These are phyloP conservation scores for Lanistes nyassanus DNA, from an alignment of 1,140 invertebrate species.

Conservation along the genomic window DNA sequence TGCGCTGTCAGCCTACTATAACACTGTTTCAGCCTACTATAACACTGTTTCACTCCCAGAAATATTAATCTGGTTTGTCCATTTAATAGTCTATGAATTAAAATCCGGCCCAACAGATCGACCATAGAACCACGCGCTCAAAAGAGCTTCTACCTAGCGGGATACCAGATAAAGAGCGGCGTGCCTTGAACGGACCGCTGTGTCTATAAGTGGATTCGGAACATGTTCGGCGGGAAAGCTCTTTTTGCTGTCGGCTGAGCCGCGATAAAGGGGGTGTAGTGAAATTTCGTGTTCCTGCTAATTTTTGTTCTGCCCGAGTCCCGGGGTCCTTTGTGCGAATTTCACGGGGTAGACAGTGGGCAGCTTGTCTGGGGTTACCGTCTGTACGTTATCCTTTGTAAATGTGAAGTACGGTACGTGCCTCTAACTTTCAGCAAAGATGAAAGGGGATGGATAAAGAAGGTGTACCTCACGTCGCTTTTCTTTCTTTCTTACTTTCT, in stretches of 20 bases:
- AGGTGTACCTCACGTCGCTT: background rate
- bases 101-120: background rate
- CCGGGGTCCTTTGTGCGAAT: no score
- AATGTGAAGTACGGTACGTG: no score
- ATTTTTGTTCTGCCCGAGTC: no score
- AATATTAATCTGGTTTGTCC: background rate
- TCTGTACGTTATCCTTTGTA: background rate
- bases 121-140: no score
- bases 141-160: no score
- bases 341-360: no score
- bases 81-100: background rate
- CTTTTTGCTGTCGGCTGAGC: background rate
- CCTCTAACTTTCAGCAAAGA: background rate
- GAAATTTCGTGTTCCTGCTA: slow-evolving; percentile 9
- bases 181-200: no score
- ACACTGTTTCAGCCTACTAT: background rate
- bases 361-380: background rate
- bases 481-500: background rate
- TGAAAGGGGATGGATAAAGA: background rate
- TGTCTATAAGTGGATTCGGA: no score
- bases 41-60: background rate
- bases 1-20: background rate
- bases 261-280: slow-evolving; percentile 7
- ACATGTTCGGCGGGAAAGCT: background rate
- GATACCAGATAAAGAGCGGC: no score